Conservation (phyloP, 2,888 invertebrate species). For the Cephus sareptanus region DNA sequence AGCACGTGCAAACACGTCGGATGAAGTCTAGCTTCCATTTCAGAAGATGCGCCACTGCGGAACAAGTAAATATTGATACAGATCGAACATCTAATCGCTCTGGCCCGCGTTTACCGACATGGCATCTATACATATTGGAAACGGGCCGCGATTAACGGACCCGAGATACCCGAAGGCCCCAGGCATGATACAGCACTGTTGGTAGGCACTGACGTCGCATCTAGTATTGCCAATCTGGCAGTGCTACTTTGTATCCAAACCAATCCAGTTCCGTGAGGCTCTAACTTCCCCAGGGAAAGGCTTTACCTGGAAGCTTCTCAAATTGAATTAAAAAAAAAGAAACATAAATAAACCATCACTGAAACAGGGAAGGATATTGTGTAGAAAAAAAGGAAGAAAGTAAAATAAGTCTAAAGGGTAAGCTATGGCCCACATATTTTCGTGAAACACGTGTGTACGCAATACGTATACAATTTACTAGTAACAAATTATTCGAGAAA, state of each 20-base stretch:
- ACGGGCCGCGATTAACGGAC: background rate
- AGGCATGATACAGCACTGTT: background rate
- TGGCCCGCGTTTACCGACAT: constrained; percentile 52
- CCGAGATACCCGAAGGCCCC: background rate
- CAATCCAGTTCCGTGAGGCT: background rate
- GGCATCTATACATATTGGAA: constrained; percentile 42
- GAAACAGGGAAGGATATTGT: background rate
- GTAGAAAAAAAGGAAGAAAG: background rate
- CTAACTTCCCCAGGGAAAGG: background rate
- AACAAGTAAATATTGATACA: constrained; percentile 61
- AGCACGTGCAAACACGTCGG: constrained; percentile 59
- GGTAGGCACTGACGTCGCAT: background rate
- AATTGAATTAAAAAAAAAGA: background rate
- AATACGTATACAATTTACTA: too few species aligned
- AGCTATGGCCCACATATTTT: background rate
- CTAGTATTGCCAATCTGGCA: background rate
- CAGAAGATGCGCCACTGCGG: constrained; percentile 48
- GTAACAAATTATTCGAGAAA: too few species aligned
- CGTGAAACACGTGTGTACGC: background rate
- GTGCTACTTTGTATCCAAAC: too few species aligned
- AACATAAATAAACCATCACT: background rate
- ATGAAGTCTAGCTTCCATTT: constrained; percentile 55
- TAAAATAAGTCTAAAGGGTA: background rate
- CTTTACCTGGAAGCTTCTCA: background rate
- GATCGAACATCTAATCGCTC: constrained; percentile 62